A percentile compares a stretch with the other conserved stretches of the same genome.
Evolutionary conservation across 2,113 vertebrate species (phyloP).

Genomic region (Apodemus speciosus): DNA sequence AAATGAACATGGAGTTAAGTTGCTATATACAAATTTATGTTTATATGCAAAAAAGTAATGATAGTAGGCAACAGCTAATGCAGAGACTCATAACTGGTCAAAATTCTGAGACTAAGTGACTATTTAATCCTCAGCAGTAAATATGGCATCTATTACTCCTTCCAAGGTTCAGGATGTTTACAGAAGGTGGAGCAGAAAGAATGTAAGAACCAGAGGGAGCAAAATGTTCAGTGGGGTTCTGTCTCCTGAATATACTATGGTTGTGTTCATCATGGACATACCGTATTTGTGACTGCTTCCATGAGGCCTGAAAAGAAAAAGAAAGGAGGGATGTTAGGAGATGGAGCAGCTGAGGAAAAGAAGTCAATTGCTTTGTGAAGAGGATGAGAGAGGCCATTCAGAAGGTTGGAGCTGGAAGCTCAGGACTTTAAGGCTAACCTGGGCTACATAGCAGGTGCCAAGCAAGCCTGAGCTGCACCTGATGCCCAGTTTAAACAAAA

Average conservation of each 20-base stretch:
- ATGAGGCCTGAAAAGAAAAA: neutral
- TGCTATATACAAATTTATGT: neutral
- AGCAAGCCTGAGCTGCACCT: neutral
- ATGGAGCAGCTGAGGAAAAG: neutral
- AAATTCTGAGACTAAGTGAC: neutral
- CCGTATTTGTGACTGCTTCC: neutral
- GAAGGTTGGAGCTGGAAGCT: no score
- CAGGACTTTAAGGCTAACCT: neutral
- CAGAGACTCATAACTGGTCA: neutral
- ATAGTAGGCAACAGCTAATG: neutral
- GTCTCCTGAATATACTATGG: neutral
- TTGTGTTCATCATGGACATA: neutral
- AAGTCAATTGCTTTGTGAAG: neutral
- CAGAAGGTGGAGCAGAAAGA: neutral
- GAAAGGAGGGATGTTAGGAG: neutral
- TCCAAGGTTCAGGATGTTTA: neutral
- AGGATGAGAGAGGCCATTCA: no score
- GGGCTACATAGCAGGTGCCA: neutral
- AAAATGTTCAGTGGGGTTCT: neutral
- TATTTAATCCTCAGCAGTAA: neutral
- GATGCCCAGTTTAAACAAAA: neutral
- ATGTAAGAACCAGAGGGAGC: neutral
- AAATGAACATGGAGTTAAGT: neutral
- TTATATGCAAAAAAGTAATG: neutral
- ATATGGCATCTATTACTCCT: neutral